phyloP scores from a whole-genome alignment of 1,140 invertebrate genomes.

The Kradibia gibbosae region DNA sequence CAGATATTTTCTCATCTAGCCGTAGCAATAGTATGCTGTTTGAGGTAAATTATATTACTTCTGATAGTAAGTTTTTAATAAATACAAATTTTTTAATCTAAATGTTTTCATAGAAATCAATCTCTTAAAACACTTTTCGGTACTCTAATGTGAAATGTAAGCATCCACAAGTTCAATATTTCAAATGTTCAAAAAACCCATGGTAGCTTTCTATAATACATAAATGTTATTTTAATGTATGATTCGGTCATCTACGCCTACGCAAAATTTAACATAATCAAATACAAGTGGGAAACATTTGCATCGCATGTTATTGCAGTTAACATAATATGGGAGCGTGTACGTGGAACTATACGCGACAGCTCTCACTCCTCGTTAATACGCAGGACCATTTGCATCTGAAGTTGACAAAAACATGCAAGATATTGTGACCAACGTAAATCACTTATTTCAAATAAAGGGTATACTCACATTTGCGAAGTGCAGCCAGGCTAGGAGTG shows the following conservation, averaged over 20 bases:
- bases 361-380: no score
- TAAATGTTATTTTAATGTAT: not conserved
- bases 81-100: no score
- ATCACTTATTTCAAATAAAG: not conserved
- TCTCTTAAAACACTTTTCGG: no score
- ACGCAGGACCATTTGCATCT: not conserved
- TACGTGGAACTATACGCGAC: not conserved
- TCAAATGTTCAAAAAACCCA: no score
- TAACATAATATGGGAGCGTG: not conserved
- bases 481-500: constrained; percentile 68
- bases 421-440: not conserved
- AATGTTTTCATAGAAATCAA: no score
- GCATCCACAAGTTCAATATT: no score
- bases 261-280: not conserved
- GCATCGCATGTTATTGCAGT: not conserved
- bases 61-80: no score
- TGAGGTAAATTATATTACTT: no score
- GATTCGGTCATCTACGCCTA: not conserved
- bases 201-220: no score
- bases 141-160: no score
- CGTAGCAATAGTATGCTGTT: no score
- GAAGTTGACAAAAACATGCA: not conserved
- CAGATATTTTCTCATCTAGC: no score
- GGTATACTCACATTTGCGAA: constrained; percentile 66
- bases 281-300: not conserved